Evolutionary conservation across 2,113 vertebrate genomes (phyloP).

Genomic region (Cygnus buccinator): DNA sequence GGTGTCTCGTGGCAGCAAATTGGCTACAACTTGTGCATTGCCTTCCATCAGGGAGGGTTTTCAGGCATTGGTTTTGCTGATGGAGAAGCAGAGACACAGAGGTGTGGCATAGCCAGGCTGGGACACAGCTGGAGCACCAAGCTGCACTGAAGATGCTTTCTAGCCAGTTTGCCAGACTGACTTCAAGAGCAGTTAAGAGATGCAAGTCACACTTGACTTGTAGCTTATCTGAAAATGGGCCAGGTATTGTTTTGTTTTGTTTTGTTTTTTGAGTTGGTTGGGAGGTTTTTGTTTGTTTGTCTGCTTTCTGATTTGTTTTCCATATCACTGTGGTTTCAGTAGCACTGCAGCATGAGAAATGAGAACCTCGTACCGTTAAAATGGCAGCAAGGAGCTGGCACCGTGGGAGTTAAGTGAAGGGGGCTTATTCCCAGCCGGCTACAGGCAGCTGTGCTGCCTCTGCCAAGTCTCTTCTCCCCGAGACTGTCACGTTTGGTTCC

Average conservation of each 20-base stretch:
- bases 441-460: not conserved
- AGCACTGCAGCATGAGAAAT: not conserved
- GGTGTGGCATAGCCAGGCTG: fast-evolving
- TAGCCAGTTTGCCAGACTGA: not conserved
- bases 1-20: not conserved
- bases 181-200: not conserved
- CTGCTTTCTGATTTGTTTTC: not conserved
- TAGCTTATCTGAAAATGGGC: not conserved
- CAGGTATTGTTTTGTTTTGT: not conserved
- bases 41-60: not conserved
- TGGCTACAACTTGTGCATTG: not conserved
- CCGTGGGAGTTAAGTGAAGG: not conserved
- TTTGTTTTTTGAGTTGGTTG: not conserved
- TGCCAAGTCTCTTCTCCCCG: not conserved
- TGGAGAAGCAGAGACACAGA: not conserved
- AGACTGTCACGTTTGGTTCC: not conserved
- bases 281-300: not conserved
- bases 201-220: not conserved
- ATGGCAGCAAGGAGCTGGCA: not conserved
- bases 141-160: not conserved
- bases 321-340: not conserved
- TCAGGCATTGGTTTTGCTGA: not conserved
- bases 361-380: not conserved
- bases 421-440: not conserved
- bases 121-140: not conserved